Conservation (phyloP, 2,888 invertebrate species). For the Molorchus minor region DNA sequence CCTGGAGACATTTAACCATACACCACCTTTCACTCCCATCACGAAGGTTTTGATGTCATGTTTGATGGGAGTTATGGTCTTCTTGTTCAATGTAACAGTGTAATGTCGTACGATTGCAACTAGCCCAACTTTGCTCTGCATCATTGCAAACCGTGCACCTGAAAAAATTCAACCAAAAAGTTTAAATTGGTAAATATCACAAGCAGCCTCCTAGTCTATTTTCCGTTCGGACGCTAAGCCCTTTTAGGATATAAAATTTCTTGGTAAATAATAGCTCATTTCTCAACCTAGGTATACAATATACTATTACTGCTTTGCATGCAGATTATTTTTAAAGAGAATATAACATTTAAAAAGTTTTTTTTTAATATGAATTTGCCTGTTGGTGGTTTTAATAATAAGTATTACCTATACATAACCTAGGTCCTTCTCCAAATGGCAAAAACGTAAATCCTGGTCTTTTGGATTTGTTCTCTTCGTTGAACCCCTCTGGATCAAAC, state of each 20-base stretch:
- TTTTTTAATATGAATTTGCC: no score
- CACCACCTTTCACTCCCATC: slow-evolving; percentile 15
- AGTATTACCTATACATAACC: slow-evolving; percentile 56
- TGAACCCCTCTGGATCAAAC: slow-evolving; percentile 71
- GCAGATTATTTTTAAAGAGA: no score
- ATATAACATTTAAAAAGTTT: no score
- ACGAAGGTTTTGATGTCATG: slow-evolving; percentile 30
- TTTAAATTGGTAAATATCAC: neutral
- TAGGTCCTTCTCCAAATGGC: slow-evolving; percentile 65
- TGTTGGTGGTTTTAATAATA: no score
- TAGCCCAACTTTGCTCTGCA: slow-evolving; percentile 49
- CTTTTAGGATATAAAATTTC: no score
- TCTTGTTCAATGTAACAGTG: slow-evolving; percentile 40
- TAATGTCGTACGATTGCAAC: slow-evolving; percentile 43
- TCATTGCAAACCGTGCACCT: slow-evolving; percentile 46
- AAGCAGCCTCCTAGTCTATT: neutral
- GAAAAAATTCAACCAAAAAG: slow-evolving; percentile 9
- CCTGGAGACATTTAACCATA: slow-evolving; percentile 36
- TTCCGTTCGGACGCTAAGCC: no score
- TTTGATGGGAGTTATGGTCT: slow-evolving; percentile 43
- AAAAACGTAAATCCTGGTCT: slow-evolving; percentile 58
- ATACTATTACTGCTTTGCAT: no score
- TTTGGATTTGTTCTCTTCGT: slow-evolving; percentile 64
- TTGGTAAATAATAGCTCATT: no score
- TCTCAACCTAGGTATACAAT: no score